Evolutionary conservation across 2,113 vertebrate species (phyloP), one percentile per base, ranked within the genome.

Genomic region (Pseudorectes ferrugineus): DNA sequence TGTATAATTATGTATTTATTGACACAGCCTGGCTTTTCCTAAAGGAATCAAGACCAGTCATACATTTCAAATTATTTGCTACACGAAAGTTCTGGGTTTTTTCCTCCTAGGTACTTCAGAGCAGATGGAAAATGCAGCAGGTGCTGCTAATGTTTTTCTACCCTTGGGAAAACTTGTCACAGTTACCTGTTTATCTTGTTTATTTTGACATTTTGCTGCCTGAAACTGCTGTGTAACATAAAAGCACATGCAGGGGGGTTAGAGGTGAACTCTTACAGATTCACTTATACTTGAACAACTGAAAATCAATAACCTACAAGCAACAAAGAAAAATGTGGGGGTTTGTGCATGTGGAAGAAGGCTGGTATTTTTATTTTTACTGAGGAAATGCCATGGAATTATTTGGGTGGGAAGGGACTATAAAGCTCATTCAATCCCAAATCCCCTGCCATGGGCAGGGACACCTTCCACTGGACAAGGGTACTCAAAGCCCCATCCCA

Each of bases 141-240:
- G 45, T 89, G 26, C 55, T 76, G 87, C 45, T 82, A 43, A 72
- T 85, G 49, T 40, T 91, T 92, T 68, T 85, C 62, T 90, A 12
- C 87, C 92, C 42, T 52, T 82, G 78, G 88, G 93, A 87, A 94
- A 88, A 68, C 62, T 72, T 88, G 88, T 93, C 77, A 65, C n/a
- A 48, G 58, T 82, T 85, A 88, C 85, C 88, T 83, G 71, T 93
- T 95, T 88, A 91, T 92, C 84, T 92, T 87, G 63, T 80, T 94
- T 95, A 63, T 94, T 95, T 87, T 95, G 92, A 79, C 58, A 21
- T 76, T 95, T 85, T 93, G 58, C 71, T 94, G 85, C 74, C 71
- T 85, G 88, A 70, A 88, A 70, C n/a, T 70, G 63, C 35, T 79
- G 42, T 71, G 49, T 82, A 89, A 85, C 66, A 66, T 54, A 79